Conservation (phyloP, 2,888 invertebrate species). For the Chrysolina oricalcia region DNA sequence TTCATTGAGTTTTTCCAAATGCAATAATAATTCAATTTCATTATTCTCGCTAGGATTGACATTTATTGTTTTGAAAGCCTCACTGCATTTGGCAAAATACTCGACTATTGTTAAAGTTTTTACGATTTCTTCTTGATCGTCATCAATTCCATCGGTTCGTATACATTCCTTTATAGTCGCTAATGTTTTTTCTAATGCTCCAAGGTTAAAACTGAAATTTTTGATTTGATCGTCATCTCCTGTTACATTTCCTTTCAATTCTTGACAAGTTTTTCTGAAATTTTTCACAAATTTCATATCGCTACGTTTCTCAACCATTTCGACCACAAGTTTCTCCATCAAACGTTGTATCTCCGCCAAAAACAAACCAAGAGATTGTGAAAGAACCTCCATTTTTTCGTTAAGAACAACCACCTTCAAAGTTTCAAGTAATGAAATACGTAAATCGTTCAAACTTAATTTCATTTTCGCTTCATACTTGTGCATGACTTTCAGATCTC, state of each 20-base stretch:
- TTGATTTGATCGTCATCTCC: conserved; percentile 25
- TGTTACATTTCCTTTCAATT: conserved; percentile 28
- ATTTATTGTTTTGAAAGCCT: background rate
- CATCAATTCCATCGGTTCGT: conserved; percentile 23
- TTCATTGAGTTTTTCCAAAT: conserved; percentile 36
- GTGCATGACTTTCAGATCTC: conserved; percentile 36
- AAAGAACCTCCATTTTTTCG: conserved; percentile 61
- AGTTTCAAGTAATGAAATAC: conserved; percentile 36
- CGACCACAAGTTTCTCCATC: conserved; percentile 39
- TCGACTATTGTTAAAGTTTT: conserved; percentile 1
- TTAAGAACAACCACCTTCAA: conserved; percentile 53
- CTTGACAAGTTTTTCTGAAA: conserved; percentile 34
- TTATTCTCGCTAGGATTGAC: background rate
- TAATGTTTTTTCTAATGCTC: conserved; percentile 45
- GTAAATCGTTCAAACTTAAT: conserved; percentile 43
- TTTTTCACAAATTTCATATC: conserved; percentile 51
- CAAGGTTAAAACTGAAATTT: conserved; percentile 40
- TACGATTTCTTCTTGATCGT: conserved; percentile 31
- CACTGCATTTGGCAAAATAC: background rate
- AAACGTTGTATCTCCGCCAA: conserved; percentile 39
- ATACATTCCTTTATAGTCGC: conserved; percentile 41
- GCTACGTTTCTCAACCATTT: conserved; percentile 48
- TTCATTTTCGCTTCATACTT: conserved; percentile 48
- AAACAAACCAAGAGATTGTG: conserved; percentile 55
- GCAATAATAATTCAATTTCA: background rate